Conservation (phyloP, 1,140 invertebrate genomes). For the Drosophila erecta region DNA sequence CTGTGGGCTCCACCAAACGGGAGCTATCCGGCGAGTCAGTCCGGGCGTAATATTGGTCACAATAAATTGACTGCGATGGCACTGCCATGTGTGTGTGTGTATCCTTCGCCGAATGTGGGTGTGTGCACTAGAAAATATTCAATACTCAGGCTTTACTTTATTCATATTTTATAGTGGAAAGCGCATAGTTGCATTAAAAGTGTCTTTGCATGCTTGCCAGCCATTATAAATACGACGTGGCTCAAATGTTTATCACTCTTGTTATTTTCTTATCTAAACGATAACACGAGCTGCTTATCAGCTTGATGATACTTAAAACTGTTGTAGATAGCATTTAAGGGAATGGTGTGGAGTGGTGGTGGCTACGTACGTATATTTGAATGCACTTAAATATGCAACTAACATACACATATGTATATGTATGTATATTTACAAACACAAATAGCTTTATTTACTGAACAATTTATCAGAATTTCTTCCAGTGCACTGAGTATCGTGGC, state of each 20-base stretch:
- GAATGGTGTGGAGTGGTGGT: neutral
- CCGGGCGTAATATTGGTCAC: constrained; percentile 75
- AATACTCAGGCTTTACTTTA: neutral
- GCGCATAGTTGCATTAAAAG: too few species aligned
- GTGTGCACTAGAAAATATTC: constrained; percentile 6
- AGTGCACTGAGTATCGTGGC: constrained; percentile 13
- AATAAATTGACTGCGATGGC: constrained; percentile 32
- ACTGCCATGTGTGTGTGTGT: constrained; percentile 19
- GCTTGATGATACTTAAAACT: neutral
- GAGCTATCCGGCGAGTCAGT: constrained; percentile 33
- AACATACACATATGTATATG: too few species aligned
- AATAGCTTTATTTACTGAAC: too few species aligned
- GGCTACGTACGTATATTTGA: neutral
- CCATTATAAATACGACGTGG: neutral
- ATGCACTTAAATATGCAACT: too few species aligned
- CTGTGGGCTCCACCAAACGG: neutral
- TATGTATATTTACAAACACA: too few species aligned
- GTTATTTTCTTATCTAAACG: constrained; percentile 7
- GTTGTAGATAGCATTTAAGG: too few species aligned
- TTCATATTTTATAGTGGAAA: neutral
- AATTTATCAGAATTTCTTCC: neutral
- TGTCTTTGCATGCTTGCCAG: too few species aligned
- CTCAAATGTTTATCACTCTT: neutral
- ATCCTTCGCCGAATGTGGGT: constrained; percentile 17
- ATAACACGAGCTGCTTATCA: constrained; percentile 7